phyloP scores from a whole-genome alignment of 92 coral and sea anemone species.

The Diadumene lineata region DNA sequence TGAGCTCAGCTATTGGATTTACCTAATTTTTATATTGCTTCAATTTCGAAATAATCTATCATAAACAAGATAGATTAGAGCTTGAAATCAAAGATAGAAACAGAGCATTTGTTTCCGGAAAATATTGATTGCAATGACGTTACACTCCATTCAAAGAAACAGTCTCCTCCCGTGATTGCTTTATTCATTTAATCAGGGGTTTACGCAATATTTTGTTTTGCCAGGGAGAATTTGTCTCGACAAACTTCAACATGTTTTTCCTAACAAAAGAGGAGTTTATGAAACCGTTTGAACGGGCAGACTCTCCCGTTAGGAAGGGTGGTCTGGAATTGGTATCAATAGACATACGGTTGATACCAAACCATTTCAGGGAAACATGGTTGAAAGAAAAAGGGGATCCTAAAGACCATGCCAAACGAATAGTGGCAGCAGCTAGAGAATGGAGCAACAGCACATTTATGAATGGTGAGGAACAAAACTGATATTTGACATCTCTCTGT shows the following conservation, averaged over 20 bases:
- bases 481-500: background rate
- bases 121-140: too few relatives aligned
- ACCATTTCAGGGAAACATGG: conserved; percentile 25
- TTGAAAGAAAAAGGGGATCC: conserved; percentile 37
- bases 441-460: conserved; percentile 36
- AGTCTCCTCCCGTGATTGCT: too few relatives aligned
- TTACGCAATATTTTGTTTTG: too few relatives aligned
- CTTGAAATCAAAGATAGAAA: too few relatives aligned
- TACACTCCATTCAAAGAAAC: too few relatives aligned
- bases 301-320: conserved; percentile 34
- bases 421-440: conserved; percentile 1
- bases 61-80: too few relatives aligned
- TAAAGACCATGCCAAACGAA: conserved; percentile 10
- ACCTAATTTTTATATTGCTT: too few relatives aligned
- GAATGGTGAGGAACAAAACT: conserved; percentile 17
- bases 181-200: too few relatives aligned
- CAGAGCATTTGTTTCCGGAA: too few relatives aligned
- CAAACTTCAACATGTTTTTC: conserved; percentile 12
- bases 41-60: too few relatives aligned
- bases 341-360: conserved; percentile 19
- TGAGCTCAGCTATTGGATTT: too few relatives aligned
- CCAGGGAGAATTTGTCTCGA: conserved; percentile 40
- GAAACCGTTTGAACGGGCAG: conserved; percentile 30
- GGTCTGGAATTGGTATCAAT: conserved; percentile 47
- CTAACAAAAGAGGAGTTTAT: conserved; percentile 27